Conservation (phyloP, 2,113 vertebrate genomes). For the Aptenodytes forsteri region DNA sequence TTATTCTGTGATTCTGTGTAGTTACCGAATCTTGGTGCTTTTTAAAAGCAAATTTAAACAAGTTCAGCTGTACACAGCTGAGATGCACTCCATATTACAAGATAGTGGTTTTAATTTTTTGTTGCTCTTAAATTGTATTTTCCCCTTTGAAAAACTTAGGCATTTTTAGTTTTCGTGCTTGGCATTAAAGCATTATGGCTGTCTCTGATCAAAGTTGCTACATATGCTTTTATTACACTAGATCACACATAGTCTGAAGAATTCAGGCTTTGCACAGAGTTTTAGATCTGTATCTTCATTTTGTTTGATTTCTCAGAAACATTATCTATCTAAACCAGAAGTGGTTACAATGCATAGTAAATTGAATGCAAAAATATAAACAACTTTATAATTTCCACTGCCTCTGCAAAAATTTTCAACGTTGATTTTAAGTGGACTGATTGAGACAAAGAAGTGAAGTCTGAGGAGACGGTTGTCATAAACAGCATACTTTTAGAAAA, state of each 20-base stretch:
- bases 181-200: neutral
- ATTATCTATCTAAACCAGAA: neutral
- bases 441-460: constrained; percentile 1
- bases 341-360: neutral
- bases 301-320: neutral
- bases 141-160: neutral
- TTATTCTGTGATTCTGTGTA: neutral
- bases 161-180: neutral
- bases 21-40: neutral
- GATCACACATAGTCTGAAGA: neutral
- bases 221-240: neutral
- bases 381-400: neutral
- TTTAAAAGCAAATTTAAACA: neutral
- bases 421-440: neutral
- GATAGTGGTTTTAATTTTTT: neutral
- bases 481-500: constrained; percentile 1
- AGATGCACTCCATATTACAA: neutral
- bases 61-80: neutral
- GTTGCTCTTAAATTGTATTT: neutral
- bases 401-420: neutral
- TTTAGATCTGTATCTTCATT: constrained; percentile 15
- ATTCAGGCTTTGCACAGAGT: neutral
- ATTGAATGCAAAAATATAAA: neutral
- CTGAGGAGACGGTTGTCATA: neutral
- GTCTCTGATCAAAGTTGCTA: neutral